A percentile compares a stretch with the other conserved stretches of the same genome.
Evolutionary conservation across 2,113 vertebrate genomes (phyloP).

Genomic region (Marcusenius ussheri): DNA sequence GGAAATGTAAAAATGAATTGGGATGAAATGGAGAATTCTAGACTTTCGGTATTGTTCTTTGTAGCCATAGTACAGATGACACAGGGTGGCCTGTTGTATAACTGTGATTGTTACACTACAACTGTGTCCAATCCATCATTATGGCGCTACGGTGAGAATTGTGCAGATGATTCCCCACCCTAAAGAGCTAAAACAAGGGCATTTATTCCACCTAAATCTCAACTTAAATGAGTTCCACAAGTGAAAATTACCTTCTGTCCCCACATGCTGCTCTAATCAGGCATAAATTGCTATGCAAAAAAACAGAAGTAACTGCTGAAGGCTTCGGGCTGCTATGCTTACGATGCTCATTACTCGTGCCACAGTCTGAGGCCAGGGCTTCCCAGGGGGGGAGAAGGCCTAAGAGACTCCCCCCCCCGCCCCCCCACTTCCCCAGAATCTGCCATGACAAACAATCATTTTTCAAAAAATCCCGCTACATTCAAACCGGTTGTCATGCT

Average conservation of each 20-base stretch:
- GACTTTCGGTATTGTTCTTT: neutral
- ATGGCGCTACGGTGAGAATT: neutral
- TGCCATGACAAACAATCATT: neutral
- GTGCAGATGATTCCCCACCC: neutral
- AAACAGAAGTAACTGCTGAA: neutral
- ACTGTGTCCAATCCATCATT: neutral
- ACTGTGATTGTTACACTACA: neutral
- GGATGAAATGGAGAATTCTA: neutral
- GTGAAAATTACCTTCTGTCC: slow-evolving; percentile 14
- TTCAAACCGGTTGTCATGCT: neutral
- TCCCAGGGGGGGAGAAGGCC: neutral
- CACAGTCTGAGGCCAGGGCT: neutral
- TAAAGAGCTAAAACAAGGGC: slow-evolving; percentile 5
- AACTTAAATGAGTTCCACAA: slow-evolving; percentile 6
- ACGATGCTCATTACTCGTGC: neutral
- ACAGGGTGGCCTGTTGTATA: neutral
- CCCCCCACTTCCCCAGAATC: neutral
- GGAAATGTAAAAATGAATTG: neutral
- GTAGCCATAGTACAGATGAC: neutral
- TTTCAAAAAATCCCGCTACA: neutral
- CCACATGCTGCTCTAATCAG: slow-evolving; percentile 13
- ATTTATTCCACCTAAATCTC: neutral
- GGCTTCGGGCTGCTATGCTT: neutral
- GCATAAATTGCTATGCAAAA: slow-evolving; percentile 9
- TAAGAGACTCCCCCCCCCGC: neutral